Conservation (phyloP, 2,113 vertebrate species). For the Scartelaos histophorus region DNA sequence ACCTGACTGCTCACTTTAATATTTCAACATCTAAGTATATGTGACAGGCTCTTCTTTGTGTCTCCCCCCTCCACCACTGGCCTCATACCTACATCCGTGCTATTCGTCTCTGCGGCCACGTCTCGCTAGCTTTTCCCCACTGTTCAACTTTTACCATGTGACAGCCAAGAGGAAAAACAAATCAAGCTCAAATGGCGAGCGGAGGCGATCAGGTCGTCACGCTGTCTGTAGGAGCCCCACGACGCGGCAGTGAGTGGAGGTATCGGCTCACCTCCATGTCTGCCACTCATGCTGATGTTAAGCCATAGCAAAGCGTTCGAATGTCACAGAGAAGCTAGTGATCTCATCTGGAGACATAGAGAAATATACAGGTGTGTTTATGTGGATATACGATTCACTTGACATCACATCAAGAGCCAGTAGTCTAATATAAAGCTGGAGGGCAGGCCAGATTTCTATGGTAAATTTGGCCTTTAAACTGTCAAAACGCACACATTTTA, state of each 20-base stretch:
- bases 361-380: slow-evolving; percentile 30
- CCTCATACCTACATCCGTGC: slow-evolving; percentile 46
- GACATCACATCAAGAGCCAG: background rate
- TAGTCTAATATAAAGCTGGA: background rate
- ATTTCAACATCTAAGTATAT: slow-evolving; percentile 81
- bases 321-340: slow-evolving; percentile 50
- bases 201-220: slow-evolving; percentile 62
- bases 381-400: slow-evolving; percentile 1
- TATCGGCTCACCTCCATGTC: slow-evolving; percentile 51
- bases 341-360: slow-evolving; percentile 64
- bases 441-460: background rate
- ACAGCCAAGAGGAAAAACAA: slow-evolving; percentile 70
- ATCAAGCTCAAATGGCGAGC: slow-evolving; percentile 59
- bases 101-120: slow-evolving; percentile 23
- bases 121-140: slow-evolving; percentile 58
- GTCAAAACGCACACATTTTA: too few species aligned
- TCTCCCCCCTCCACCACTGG: slow-evolving; percentile 22
- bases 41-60: slow-evolving; percentile 80
- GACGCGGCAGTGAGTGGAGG: slow-evolving; percentile 62
- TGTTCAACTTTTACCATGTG: slow-evolving; percentile 69
- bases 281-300: slow-evolving; percentile 40
- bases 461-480: background rate
- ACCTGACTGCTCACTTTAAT: slow-evolving; percentile 82
- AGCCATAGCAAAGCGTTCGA: slow-evolving; percentile 42
- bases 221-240: slow-evolving; percentile 48